Conservation (phyloP, 1,140 invertebrate species). For the Microplitis mediator region DNA sequence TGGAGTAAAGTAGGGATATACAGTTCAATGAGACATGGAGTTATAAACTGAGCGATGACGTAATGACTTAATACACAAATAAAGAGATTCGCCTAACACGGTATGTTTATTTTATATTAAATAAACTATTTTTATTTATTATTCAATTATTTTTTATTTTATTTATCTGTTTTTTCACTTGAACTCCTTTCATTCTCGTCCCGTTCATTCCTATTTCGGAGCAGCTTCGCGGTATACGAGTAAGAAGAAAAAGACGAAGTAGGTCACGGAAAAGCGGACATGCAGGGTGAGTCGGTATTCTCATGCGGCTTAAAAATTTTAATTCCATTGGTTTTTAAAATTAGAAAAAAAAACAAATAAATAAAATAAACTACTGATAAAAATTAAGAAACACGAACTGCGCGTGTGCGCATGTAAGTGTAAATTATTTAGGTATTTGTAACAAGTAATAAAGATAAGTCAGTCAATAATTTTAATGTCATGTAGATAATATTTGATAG, state of each 20-base stretch:
- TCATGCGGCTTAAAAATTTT: not conserved
- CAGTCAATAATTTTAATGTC: constrained; percentile 8
- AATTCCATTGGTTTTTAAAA: not conserved
- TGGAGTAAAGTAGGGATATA: not conserved
- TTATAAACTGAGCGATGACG: constrained; percentile 46
- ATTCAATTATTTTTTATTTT: constrained; percentile 4
- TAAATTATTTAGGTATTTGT: too few relatives aligned
- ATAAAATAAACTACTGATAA: too few relatives aligned
- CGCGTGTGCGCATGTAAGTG: too few relatives aligned
- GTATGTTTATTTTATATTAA: constrained; percentile 5
- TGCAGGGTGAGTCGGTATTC: not conserved
- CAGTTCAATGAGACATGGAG: not conserved
- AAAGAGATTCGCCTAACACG: not conserved
- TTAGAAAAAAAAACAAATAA: too few relatives aligned
- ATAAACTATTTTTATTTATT: not conserved
- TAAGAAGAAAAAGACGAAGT: constrained; percentile 11
- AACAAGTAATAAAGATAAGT: not conserved
- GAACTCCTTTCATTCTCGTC: constrained; percentile 17
- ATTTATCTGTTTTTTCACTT: not conserved
- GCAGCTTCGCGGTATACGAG: not conserved
- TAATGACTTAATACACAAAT: constrained; percentile 3
- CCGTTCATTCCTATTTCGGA: constrained; percentile 22
- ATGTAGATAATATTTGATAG: not conserved
- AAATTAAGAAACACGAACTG: too few relatives aligned
- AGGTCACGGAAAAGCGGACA: constrained; percentile 17